phyloP scores from a whole-genome alignment of 2,113 vertebrate genomes.

The Bombycilla garrulus region DNA sequence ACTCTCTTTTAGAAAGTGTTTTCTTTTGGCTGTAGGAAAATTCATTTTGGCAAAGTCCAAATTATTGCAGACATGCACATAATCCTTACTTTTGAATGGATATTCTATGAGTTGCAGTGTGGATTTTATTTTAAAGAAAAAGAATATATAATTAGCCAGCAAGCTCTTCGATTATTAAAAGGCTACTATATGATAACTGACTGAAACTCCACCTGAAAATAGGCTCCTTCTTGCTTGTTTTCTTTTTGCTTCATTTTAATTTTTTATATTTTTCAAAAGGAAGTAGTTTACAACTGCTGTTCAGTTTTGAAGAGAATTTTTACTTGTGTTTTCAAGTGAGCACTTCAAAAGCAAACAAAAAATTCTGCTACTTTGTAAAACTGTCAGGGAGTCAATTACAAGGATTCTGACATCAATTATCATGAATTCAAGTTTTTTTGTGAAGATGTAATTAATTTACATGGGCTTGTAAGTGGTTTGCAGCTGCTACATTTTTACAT shows the following conservation, averaged over 20 bases:
- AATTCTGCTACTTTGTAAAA: not conserved
- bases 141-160: not conserved
- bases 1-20: not conserved
- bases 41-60: not conserved
- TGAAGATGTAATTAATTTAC: not conserved
- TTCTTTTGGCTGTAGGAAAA: not conserved
- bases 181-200: not conserved
- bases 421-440: not conserved
- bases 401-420: slow-evolving; percentile 13
- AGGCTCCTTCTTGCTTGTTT: not conserved
- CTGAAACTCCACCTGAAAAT: not conserved
- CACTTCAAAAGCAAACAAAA: slow-evolving; percentile 27
- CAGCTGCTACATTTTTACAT: not conserved
- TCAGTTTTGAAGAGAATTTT: not conserved
- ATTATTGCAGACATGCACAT: not conserved
- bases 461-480: not conserved
- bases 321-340: not conserved
- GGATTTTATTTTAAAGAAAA: slow-evolving; percentile 2
- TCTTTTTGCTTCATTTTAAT: not conserved
- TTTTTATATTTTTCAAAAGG: not conserved
- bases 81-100: not conserved
- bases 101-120: not conserved
- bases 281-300: not conserved
- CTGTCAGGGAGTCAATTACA: not conserved
- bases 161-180: not conserved